Evolutionary conservation across 2,113 vertebrate species (phyloP).

Genomic region (Podarcis cretensis): DNA sequence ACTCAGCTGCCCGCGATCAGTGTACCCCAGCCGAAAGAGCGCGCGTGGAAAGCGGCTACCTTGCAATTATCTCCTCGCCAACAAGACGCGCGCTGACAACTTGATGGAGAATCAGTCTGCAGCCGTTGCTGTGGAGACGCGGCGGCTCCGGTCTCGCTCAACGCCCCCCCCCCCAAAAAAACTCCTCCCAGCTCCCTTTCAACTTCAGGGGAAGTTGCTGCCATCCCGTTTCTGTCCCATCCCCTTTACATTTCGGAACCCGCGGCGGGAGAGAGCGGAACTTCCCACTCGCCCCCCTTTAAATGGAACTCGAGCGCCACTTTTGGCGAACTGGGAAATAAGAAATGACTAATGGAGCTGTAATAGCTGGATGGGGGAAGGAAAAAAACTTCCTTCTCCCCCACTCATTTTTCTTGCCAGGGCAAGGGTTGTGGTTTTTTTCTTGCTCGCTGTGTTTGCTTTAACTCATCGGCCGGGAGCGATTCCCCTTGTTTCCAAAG

Average conservation of each 20-base stretch:
- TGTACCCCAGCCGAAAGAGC: slow-evolving; percentile 14
- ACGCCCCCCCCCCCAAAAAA: neutral
- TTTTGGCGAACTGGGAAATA: neutral
- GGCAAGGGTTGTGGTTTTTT: too few species aligned
- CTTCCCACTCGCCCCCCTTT: neutral
- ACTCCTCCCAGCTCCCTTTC: neutral
- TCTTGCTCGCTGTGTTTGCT: neutral
- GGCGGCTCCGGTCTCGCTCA: neutral
- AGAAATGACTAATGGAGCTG: neutral
- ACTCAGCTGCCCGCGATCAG: neutral
- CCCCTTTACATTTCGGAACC: neutral
- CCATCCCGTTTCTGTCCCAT: neutral
- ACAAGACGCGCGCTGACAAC: neutral
- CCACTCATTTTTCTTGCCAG: too few species aligned
- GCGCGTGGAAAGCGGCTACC: neutral
- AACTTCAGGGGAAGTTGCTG: neutral
- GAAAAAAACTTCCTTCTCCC: too few species aligned
- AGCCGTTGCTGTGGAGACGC: slow-evolving; percentile 13
- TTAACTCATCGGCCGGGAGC: too few species aligned
- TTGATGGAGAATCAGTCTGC: neutral
- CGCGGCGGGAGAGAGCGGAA: neutral
- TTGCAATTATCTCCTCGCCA: neutral
- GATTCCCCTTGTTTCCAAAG: neutral
- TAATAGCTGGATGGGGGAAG: neutral
- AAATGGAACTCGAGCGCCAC: neutral